Evolutionary conservation across 2,113 vertebrate species (phyloP).

Genomic region (Terrapene triunguis): DNA sequence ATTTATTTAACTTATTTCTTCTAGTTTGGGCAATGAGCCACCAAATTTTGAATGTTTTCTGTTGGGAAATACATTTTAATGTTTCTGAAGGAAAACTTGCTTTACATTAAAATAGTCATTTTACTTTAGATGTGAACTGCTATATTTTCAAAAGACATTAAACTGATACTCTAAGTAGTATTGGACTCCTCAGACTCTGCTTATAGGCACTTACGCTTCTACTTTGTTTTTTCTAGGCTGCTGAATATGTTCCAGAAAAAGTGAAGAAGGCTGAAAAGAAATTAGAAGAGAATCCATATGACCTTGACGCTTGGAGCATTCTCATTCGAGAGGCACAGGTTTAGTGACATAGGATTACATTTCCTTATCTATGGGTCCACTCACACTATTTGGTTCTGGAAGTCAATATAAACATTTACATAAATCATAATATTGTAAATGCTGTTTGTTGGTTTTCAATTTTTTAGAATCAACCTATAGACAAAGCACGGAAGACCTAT

Average conservation of each 20-base stretch:
- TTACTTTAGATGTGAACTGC: background rate
- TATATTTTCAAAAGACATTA: fast-evolving
- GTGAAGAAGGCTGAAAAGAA: constrained; percentile 99
- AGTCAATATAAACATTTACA: constrained; percentile 76
- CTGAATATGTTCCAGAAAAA: constrained; percentile 98
- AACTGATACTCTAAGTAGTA: background rate
- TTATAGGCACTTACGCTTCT: constrained; percentile 62
- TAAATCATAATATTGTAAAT: constrained; percentile 86
- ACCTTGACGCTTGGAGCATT: constrained; percentile 99
- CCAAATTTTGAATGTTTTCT: background rate
- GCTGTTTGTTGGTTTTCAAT: constrained; percentile 92
- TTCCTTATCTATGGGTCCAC: constrained; percentile 91
- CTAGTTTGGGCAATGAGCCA: background rate
- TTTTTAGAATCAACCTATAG: constrained; percentile 99
- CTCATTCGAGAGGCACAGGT: constrained; percentile 99
- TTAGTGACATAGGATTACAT: constrained; percentile 99
- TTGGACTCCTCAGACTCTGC: constrained; percentile 9
- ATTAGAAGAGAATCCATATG: constrained; percentile 99
- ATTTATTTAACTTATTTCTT: background rate
- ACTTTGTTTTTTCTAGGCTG: constrained; percentile 83
- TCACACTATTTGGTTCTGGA: constrained; percentile 84
- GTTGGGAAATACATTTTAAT: fast-evolving
- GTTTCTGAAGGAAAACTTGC: background rate
- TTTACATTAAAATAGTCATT: background rate
- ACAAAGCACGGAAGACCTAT: constrained; percentile 99